phyloP scores from a whole-genome alignment of 2,888 invertebrate genomes.

The Timema cristinae region DNA sequence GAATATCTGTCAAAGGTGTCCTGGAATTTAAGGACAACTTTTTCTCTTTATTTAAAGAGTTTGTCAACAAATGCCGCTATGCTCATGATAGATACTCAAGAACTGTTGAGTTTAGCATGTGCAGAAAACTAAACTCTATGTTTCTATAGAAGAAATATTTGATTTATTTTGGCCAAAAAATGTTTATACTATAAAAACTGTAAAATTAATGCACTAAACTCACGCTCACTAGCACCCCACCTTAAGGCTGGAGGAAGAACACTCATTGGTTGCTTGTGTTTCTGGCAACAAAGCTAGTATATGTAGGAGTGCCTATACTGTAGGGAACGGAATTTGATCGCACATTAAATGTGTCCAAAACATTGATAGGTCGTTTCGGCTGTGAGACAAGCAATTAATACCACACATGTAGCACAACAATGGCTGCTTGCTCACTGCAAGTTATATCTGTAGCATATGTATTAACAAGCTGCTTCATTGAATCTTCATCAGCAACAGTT shows the following conservation, averaged over 20 bases:
- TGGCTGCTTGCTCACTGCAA: conserved; percentile 1
- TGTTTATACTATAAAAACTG: no score
- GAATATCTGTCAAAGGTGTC: no score
- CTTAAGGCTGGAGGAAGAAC: background rate
- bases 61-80: no score
- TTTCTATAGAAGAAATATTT: no score
- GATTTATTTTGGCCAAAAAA: no score
- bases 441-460: background rate
- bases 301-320: background rate
- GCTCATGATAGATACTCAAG: no score
- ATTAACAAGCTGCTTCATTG: background rate
- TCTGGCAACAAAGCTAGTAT: background rate
- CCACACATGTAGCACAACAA: background rate
- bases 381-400: background rate
- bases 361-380: background rate
- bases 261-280: background rate
- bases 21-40: no score
- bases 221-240: no score
- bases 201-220: no score
- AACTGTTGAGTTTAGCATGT: no score
- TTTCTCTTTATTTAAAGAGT: no score
- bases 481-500: background rate
- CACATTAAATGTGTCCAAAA: background rate
- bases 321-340: background rate
- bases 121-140: no score